A percentile compares a stretch with the other conserved stretches of the same genome.
Conservation (phyloP, 2,888 invertebrate genomes). For the Conus canariensis region DNA sequence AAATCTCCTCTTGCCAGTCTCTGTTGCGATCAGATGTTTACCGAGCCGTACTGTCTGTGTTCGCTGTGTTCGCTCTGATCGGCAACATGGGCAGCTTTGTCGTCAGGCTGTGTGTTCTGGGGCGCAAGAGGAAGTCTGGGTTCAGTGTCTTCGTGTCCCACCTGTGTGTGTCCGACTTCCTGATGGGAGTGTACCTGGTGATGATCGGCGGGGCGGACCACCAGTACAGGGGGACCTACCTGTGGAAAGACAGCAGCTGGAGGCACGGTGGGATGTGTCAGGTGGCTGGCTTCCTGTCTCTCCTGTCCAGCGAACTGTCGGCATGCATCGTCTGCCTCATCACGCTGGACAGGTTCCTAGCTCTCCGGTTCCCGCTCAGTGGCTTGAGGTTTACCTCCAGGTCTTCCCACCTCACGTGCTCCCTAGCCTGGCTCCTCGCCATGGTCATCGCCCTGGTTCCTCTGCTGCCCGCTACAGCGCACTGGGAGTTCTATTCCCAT, state of each 20-base stretch:
- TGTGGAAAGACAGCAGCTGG: conserved; percentile 17
- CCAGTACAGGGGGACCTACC: neutral
- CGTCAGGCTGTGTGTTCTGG: neutral
- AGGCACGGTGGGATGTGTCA: neutral
- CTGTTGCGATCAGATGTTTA: conserved; percentile 18
- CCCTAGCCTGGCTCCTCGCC: neutral
- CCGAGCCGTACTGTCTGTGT: neutral
- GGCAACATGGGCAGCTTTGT: conserved; percentile 14
- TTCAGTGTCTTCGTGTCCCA: conserved; percentile 37
- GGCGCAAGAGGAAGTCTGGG: neutral
- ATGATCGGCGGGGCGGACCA: conserved; percentile 12
- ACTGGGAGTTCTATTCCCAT: conserved; percentile 52
- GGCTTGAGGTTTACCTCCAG: conserved; percentile 57
- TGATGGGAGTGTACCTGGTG: conserved; percentile 32
- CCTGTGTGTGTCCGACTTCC: conserved; percentile 19
- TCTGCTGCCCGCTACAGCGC: conserved; percentile 56
- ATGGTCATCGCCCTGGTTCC: conserved; percentile 57
- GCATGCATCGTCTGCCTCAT: conserved; percentile 12
- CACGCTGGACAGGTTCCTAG: conserved; percentile 6
- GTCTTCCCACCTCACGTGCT: conserved; percentile 21
- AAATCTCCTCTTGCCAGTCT: conserved; percentile 32
- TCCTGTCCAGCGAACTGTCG: conserved; percentile 8
- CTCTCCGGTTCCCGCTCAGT: conserved; percentile 75
- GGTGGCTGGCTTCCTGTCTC: conserved; percentile 9
- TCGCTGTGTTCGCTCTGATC: neutral